Evolutionary conservation across 2,888 invertebrate genomes (phyloP).

Genomic region (Ganaspis brasiliensis): DNA sequence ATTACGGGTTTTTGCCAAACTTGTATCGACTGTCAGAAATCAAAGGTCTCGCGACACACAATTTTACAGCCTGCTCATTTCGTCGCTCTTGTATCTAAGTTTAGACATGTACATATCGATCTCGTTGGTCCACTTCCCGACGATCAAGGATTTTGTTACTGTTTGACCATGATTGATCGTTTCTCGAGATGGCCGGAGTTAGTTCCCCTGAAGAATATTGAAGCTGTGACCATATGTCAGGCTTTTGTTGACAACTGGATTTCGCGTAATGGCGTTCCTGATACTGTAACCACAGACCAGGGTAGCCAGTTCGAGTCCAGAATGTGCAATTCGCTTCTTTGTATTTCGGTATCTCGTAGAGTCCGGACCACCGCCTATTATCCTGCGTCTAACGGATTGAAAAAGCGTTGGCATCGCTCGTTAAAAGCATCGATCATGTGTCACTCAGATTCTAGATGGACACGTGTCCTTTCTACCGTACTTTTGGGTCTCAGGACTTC

Average conservation of each 20-base stretch:
- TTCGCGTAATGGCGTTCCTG: too few species aligned
- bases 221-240: neutral
- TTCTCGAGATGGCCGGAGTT: neutral
- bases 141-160: neutral
- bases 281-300: neutral
- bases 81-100: neutral
- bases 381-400: slow-evolving; percentile 11
- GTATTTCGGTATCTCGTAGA: neutral
- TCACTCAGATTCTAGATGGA: neutral
- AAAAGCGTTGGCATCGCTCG: neutral
- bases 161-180: neutral
- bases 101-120: neutral
- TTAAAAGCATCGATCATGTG: neutral
- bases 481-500: neutral
- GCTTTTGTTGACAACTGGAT: neutral
- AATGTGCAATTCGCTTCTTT: neutral
- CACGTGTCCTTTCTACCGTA: neutral
- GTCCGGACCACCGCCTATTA: neutral
- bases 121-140: neutral
- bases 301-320: neutral
- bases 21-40: neutral
- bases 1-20: neutral
- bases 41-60: neutral
- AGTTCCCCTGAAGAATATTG: neutral
- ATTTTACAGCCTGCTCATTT: neutral